Conservation (phyloP, 1,140 invertebrate species). For the Zophobas morio region DNA sequence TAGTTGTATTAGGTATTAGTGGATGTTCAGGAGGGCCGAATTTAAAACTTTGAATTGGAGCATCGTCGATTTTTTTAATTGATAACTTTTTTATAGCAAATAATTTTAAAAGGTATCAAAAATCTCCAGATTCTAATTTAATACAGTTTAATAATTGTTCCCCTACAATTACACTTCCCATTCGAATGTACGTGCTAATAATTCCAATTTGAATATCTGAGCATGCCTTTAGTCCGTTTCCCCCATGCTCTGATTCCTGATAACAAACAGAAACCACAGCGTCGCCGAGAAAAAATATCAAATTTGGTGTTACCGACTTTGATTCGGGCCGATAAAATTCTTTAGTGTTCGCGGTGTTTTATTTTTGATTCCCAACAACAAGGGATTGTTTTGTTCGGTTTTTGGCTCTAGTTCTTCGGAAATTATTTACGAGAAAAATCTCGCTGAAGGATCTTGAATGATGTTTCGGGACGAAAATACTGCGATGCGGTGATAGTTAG, state of each 20-base stretch:
- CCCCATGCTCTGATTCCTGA: conserved; percentile 13
- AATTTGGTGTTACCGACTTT: conserved; percentile 29
- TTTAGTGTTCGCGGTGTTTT: conserved; percentile 24
- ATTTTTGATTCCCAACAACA: conserved; percentile 36
- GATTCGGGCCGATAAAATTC: conserved; percentile 41
- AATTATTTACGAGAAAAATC: conserved; percentile 44
- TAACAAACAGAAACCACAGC: conserved; percentile 29
- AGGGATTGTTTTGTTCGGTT: conserved; percentile 42
- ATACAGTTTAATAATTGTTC: too few relatives aligned
- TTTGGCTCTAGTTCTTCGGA: conserved; percentile 38
- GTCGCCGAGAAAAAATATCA: conserved; percentile 34
- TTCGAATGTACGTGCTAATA: too few relatives aligned
- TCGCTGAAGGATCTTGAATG: conserved; percentile 7
- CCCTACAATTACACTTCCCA: too few relatives aligned
- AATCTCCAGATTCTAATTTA: too few relatives aligned
- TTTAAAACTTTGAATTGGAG: too few relatives aligned
- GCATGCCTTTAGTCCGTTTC: conserved; percentile 17
- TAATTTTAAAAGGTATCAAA: too few relatives aligned
- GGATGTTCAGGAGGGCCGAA: too few relatives aligned
- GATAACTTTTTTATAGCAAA: too few relatives aligned
- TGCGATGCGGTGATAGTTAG: conserved; percentile 23
- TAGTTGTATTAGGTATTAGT: too few relatives aligned
- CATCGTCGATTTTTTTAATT: too few relatives aligned
- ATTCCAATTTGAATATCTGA: neutral
- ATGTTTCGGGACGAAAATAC: conserved; percentile 20